Evolutionary conservation across 2,797 vertebrate species (phyloP).

Genomic region (Poecilia picta): DNA sequence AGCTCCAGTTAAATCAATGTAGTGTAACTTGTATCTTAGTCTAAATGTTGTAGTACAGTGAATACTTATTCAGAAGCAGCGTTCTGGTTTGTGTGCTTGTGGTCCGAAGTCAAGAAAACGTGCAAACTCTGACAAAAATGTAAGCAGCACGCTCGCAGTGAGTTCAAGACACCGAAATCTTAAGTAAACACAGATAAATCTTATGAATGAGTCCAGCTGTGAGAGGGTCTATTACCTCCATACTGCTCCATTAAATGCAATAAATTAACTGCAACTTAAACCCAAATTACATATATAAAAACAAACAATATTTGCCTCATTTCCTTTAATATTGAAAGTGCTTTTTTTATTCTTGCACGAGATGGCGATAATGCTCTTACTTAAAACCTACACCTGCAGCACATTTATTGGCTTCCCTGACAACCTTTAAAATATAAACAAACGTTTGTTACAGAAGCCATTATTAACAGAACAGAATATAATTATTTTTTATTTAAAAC

Average conservation of each 20-base stretch:
- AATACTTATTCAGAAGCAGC: slow-evolving; percentile 30
- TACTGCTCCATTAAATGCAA: background rate
- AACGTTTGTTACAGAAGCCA: background rate
- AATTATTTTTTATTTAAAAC: background rate
- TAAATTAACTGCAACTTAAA: slow-evolving; percentile 18
- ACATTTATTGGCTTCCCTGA: background rate
- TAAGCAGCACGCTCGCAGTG: slow-evolving; percentile 35
- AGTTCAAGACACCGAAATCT: slow-evolving; percentile 17
- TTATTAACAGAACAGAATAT: background rate
- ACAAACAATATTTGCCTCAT: background rate
- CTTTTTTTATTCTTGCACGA: background rate
- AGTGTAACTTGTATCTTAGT: slow-evolving; percentile 19
- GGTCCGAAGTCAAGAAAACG: slow-evolving; percentile 34
- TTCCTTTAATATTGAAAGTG: background rate
- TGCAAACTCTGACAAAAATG: slow-evolving; percentile 26
- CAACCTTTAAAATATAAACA: background rate
- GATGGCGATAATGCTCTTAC: slow-evolving; percentile 3
- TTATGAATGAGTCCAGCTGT: background rate
- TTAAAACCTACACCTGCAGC: background rate
- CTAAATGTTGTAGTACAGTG: slow-evolving; percentile 30
- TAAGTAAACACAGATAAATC: slow-evolving; percentile 26
- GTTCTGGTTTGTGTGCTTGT: slow-evolving; percentile 42
- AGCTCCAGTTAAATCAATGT: background rate
- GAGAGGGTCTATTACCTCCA: background rate
- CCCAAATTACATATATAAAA: background rate